Evolutionary conservation across 2,797 vertebrate genomes (phyloP), one percentile per base, ranked within the genome.

Genomic region (Podarcis siculus): DNA sequence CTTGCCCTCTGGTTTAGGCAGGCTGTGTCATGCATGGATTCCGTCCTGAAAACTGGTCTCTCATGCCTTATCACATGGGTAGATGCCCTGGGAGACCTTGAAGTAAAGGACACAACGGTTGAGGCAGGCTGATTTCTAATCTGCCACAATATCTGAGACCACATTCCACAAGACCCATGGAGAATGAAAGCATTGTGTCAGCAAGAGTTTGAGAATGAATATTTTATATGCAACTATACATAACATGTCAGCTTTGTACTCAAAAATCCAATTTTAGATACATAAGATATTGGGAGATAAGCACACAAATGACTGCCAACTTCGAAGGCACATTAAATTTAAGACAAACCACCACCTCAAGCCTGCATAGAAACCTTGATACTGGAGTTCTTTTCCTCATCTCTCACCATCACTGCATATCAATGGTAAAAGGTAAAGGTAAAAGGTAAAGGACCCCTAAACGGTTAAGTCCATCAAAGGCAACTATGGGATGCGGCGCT

Each of bases 271-370:
- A 86, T 88, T 92, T 76, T 87, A 90, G 92, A 90, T 89, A 49
- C 0, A 0, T 42, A 75, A 86, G 75, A 83, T n/a, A 0, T 64
- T 88, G 81, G 87, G 58, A 92, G 89, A 91, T 8, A 91, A 64
- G 83, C 86, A 83, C 90, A 93, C 93, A 89, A 92, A 91, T 94
- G 93, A 87, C 55, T 94, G 89, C 91, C 88, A 82, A 61, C 90
- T 81, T 94, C 85, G 88, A 91, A 95, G 90, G 85, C 87, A 75
- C 87, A 91, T 92, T 93, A 86, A 88, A 83, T 87, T 86, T 94
- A 91, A 95, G 94, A 94, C 82, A 89, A 93, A 89, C 42, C 73
- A 2, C 92, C 93, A 89, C 30, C 61, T 89, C 91, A 32, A 35
- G 75, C 88, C 82, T 91, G 58, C 89, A 90, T 71, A 39, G 87